Percentiles rank a stretch among this genome's conserved stretches.
phyloP scores from a whole-genome alignment of 2,113 vertebrate species.

The Promerops cafer region DNA sequence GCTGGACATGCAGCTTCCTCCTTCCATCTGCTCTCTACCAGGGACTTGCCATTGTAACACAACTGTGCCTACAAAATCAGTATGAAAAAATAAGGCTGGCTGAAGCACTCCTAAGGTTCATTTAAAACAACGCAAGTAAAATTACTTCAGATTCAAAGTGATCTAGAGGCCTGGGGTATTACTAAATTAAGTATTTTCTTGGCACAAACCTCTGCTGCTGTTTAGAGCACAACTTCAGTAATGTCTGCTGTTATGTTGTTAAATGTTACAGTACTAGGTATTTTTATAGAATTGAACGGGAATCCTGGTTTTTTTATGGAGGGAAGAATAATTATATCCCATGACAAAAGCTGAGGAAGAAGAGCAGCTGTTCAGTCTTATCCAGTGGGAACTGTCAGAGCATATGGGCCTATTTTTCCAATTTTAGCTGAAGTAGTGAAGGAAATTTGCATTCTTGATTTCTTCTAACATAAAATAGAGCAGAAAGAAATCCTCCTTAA shows the following conservation, averaged over 20 bases:
- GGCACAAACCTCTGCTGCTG: not conserved
- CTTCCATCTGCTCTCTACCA: not conserved
- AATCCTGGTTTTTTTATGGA: not conserved
- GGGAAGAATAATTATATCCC: slow-evolving; percentile 46
- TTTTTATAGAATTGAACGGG: not conserved
- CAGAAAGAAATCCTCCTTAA: not conserved
- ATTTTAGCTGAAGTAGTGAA: slow-evolving; percentile 18
- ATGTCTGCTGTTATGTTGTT: not conserved
- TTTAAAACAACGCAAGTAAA: not conserved
- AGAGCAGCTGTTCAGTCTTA: slow-evolving; percentile 39
- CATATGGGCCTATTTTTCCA: slow-evolving; percentile 45
- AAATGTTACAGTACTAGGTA: not conserved
- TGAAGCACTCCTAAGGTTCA: not conserved
- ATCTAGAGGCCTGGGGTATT: not conserved
- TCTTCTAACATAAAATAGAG: slow-evolving; percentile 35
- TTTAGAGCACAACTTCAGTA: not conserved
- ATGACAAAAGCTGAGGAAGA: slow-evolving; percentile 39
- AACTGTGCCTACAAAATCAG: not conserved
- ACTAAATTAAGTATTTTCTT: not conserved
- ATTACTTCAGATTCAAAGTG: not conserved
- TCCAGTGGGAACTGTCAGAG: slow-evolving; percentile 41
- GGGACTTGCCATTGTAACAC: not conserved
- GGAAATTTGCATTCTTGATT: slow-evolving; percentile 42
- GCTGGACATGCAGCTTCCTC: not conserved
- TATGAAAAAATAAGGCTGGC: not conserved